Evolutionary conservation across 2,113 vertebrate species (phyloP).

Genomic region (Mesoclemmys tuberculata): DNA sequence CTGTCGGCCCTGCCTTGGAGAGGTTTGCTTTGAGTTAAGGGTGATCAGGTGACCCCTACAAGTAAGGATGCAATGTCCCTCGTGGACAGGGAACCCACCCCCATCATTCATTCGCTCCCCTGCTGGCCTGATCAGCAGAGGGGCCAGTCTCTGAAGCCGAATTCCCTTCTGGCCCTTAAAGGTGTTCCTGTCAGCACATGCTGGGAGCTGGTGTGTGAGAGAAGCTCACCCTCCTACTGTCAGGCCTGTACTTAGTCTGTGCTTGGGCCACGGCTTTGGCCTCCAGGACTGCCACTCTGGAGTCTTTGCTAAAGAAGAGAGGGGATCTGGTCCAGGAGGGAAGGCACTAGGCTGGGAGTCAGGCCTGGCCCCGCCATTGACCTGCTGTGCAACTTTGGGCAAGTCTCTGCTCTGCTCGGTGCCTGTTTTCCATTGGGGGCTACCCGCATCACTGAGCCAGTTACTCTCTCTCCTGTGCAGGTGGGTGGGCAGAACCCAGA

Average conservation of each 20-base stretch:
- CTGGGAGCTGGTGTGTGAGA: background rate
- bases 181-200: background rate
- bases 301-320: background rate
- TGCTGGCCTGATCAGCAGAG: background rate
- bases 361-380: background rate
- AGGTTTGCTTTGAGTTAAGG: background rate
- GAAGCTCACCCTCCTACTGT: background rate
- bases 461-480: background rate
- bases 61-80: background rate
- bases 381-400: background rate
- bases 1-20: too few species aligned
- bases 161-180: background rate
- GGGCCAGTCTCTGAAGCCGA: background rate
- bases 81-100: background rate
- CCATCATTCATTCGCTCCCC: too few species aligned
- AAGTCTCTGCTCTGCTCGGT: background rate
- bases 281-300: background rate
- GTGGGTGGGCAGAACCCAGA: background rate
- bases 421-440: background rate
- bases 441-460: background rate
- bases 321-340: too few species aligned
- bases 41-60: background rate
- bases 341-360: background rate
- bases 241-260: background rate
- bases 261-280: background rate